Percentiles rank a stretch among this genome's conserved stretches.
Evolutionary conservation across 2,113 vertebrate species (phyloP).

Genomic region (Dascyllus trimaculatus): DNA sequence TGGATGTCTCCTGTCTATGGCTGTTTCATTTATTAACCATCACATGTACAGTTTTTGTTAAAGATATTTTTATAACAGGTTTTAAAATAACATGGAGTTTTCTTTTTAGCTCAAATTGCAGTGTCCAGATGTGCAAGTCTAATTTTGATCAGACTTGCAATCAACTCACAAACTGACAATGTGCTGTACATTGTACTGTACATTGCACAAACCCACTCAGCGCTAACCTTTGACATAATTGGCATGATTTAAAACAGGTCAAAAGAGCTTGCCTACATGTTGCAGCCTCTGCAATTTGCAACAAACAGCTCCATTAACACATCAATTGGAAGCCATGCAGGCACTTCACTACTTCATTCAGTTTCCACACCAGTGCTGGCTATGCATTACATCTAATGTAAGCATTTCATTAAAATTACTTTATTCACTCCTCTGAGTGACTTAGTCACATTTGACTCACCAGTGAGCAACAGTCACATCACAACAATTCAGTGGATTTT

Average conservation of each 20-base stretch:
- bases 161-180: conserved; percentile 11
- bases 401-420: too few relatives aligned
- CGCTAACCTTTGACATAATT: conserved; percentile 28
- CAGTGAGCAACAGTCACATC: too few relatives aligned
- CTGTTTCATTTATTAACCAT: not conserved
- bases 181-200: not conserved
- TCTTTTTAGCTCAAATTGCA: too few relatives aligned
- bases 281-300: conserved; percentile 37
- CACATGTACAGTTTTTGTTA: too few relatives aligned
- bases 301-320: conserved; percentile 68
- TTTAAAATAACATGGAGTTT: too few relatives aligned
- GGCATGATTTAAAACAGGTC: conserved; percentile 57
- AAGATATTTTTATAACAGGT: too few relatives aligned
- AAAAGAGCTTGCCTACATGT: conserved; percentile 47
- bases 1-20: too few relatives aligned
- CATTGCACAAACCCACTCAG: conserved; percentile 20
- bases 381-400: not conserved
- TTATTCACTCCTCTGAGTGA: too few relatives aligned
- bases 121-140: not conserved
- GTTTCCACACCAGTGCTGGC: not conserved
- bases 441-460: too few relatives aligned
- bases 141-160: conserved; percentile 38
- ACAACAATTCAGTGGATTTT: too few relatives aligned
- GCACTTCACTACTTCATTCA: conserved; percentile 17
- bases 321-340: conserved; percentile 39